These are phyloP conservation scores for Numenius arquata DNA, from an alignment of 2,113 vertebrate genomes.

Conservation along the genomic window DNA sequence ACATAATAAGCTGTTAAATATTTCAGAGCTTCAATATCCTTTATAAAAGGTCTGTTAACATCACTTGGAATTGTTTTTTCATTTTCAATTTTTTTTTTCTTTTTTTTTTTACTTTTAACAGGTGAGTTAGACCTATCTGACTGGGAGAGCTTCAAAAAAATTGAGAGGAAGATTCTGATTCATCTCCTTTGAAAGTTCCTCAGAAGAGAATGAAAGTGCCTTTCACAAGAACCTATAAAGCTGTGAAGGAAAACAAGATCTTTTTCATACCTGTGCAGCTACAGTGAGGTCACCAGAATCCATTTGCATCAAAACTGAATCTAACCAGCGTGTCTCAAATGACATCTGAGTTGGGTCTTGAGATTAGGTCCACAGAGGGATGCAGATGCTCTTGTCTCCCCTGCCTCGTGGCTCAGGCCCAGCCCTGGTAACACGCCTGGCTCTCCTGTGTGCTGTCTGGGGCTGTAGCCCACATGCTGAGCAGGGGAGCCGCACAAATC, in stretches of 20 bases:
- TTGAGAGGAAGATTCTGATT: neutral
- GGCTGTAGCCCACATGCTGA: neutral
- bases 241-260: fast-evolving
- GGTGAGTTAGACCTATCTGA: neutral
- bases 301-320: neutral
- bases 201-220: neutral
- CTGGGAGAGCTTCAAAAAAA: neutral
- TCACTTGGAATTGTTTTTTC: neutral
- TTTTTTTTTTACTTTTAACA: neutral
- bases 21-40: neutral
- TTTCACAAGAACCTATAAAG: neutral
- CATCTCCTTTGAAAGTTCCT: neutral
- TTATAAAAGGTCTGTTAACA: neutral
- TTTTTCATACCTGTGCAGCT: neutral
- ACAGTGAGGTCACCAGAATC: neutral
- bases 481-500: neutral
- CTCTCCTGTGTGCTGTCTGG: neutral
- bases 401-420: neutral
- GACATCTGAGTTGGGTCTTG: neutral
- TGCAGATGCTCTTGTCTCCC: neutral
- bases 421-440: neutral
- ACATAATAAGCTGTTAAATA: neutral
- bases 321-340: fast-evolving
- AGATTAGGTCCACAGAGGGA: neutral
- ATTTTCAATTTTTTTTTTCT: neutral